Evolutionary conservation across 2,797 vertebrate genomes (phyloP).

Genomic region (Sebastes steindachneri): DNA sequence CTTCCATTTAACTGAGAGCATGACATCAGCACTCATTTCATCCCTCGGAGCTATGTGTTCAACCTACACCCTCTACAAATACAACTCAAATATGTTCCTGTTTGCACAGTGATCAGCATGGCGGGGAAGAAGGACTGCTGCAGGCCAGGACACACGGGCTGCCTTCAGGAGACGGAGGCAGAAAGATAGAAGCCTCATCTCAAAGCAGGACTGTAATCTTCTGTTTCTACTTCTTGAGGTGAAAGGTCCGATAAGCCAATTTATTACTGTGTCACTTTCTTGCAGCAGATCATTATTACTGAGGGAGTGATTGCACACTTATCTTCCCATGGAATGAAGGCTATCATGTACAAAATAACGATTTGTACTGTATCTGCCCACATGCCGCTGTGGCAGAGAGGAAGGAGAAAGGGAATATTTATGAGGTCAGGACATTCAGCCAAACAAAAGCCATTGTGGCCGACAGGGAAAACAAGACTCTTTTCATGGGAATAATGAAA

Average conservation of each 20-base stretch:
- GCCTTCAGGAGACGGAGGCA: background rate
- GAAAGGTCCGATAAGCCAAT: background rate
- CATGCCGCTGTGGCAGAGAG: constrained; percentile 5
- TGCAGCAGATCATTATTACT: background rate
- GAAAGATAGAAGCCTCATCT: background rate
- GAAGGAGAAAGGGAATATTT: constrained; percentile 30
- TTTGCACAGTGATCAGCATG: constrained; percentile 36
- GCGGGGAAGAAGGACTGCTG: background rate
- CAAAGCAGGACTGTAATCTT: background rate
- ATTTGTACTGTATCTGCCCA: background rate
- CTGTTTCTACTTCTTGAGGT: constrained; percentile 5
- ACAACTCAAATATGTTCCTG: constrained; percentile 53
- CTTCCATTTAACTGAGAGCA: background rate
- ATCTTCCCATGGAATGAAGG: constrained; percentile 7
- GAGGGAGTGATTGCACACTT: background rate
- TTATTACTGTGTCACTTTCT: background rate
- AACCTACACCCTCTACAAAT: constrained; percentile 48
- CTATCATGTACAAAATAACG: background rate
- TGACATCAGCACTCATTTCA: constrained; percentile 16
- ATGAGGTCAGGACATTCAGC: constrained; percentile 37
- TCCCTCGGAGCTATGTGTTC: constrained; percentile 45
- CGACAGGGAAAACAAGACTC: constrained; percentile 35
- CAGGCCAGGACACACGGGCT: constrained; percentile 14
- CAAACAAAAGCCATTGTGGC: constrained; percentile 73
- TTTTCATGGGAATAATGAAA: constrained; percentile 50